Evolutionary conservation across 2,888 invertebrate genomes (phyloP), one percentile per base, ranked within the genome.

Genomic region (Eupeodes luniger): DNA sequence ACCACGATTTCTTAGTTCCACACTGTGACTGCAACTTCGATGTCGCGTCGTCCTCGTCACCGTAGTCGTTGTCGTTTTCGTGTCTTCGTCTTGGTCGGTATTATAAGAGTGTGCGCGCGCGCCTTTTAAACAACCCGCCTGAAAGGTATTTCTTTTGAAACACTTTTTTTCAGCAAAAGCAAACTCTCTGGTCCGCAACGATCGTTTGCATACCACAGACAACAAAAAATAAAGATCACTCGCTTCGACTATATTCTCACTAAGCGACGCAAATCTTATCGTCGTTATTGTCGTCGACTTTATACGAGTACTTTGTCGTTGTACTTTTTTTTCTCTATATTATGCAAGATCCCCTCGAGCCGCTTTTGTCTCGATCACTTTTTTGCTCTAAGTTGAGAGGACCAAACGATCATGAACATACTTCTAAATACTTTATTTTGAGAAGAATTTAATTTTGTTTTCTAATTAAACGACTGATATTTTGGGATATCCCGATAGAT

Each of bases 191-290:
- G 78, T 81, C 81, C 75, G 53, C 81, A 75, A 78, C 81, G 75
- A 81, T 81, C 74, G 72, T 88, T 88, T 88, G 85, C 85, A 88
- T 88, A 85, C 78, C 81, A 75, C 64, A 78, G 51, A 80, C 44
- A 75, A 69, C 57, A 64, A 62, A 55, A 70, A 64, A 76, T 62
- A 75, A 74, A 83, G 59, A 88, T 77, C 72, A 72, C 72, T 84
- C 77, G 81, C 84, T 88, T 77, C 59, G 62, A 59, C 85, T 74
- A 44, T 72, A 88, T 88, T 84, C 87, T 84, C 87, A 81, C 84
- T 81, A 81, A 14, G 72, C 81, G 72, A 67, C 77, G 61, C 80
- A 62, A 59, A 40, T 51, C 70, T 75, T 79, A 12, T 62, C 47
- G 77, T 55, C 47, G 69, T 81, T 79, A 77, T 86, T 77, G 81